A percentile compares a stretch with the other conserved stretches of the same genome.
Conservation (phyloP, 1,140 invertebrate species). For the Euura lappo region DNA sequence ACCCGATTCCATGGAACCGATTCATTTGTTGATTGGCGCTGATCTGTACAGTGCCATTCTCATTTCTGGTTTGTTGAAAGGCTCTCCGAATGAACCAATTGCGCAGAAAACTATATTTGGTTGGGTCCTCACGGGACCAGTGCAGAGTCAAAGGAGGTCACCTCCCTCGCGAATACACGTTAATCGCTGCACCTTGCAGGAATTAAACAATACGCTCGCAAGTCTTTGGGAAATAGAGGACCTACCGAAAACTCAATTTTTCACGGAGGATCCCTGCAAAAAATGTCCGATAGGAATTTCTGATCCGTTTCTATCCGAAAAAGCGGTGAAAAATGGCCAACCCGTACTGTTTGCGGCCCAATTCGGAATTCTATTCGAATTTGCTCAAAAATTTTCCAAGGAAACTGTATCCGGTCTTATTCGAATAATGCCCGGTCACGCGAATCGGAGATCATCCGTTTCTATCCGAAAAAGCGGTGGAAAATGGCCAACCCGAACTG, state of each 20-base stretch:
- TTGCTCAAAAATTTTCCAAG: too few species aligned
- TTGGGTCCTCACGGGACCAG: slow-evolving; percentile 23
- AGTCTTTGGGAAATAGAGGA: slow-evolving; percentile 21
- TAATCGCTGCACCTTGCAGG: neutral
- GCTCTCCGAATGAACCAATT: slow-evolving; percentile 11
- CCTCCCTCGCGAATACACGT: neutral
- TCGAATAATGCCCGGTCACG: too few species aligned
- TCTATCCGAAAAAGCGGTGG: too few species aligned
- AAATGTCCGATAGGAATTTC: too few species aligned
- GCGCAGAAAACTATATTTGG: slow-evolving; percentile 20
- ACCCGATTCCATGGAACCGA: neutral
- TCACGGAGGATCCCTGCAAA: too few species aligned
- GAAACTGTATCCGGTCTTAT: too few species aligned
- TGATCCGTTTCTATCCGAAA: too few species aligned
- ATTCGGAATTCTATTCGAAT: too few species aligned
- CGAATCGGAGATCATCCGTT: too few species aligned
- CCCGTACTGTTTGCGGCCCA: too few species aligned
- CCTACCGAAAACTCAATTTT: neutral
- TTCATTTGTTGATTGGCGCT: slow-evolving; percentile 6
- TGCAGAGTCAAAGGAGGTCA: neutral
- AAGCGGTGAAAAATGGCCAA: too few species aligned
- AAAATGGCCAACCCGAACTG: too few species aligned
- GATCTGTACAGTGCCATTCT: slow-evolving; percentile 19
- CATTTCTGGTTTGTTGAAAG: neutral
- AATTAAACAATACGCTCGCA: slow-evolving; percentile 12